phyloP scores from a whole-genome alignment of 2,113 vertebrate genomes.

The Dolichotis patagonum region DNA sequence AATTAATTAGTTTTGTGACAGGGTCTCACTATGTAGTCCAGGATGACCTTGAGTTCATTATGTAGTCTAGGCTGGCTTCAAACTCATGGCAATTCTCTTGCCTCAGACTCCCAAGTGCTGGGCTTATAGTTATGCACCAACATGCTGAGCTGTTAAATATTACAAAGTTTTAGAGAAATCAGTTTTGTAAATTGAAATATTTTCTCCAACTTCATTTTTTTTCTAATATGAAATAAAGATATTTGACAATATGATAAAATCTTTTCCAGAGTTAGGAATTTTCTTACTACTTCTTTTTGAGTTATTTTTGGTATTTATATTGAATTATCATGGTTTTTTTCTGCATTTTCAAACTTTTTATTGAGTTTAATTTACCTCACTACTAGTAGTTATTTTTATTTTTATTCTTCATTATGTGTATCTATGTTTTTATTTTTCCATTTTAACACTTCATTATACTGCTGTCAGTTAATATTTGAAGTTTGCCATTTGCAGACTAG shows the following conservation, averaged over 20 bases:
- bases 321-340: not conserved
- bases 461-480: not conserved
- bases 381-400: not conserved
- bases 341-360: not conserved
- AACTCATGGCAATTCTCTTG: not conserved
- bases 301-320: not conserved
- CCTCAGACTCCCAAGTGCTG: not conserved
- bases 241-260: not conserved
- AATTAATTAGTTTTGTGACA: too few relatives aligned
- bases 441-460: not conserved
- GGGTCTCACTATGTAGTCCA: not conserved
- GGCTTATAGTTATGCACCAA: not conserved
- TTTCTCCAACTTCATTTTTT: not conserved
- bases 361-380: not conserved
- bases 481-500: too few relatives aligned
- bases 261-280: not conserved
- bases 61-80: not conserved
- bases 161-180: not conserved
- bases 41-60: not conserved
- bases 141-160: not conserved
- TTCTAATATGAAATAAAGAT: not conserved
- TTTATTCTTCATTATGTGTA: not conserved
- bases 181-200: not conserved
- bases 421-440: slow-evolving; percentile 18
- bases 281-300: not conserved